These are phyloP conservation scores for Callyntrura sp. DNA, from an alignment of 2,888 invertebrate genomes.

Conservation along the genomic window DNA sequence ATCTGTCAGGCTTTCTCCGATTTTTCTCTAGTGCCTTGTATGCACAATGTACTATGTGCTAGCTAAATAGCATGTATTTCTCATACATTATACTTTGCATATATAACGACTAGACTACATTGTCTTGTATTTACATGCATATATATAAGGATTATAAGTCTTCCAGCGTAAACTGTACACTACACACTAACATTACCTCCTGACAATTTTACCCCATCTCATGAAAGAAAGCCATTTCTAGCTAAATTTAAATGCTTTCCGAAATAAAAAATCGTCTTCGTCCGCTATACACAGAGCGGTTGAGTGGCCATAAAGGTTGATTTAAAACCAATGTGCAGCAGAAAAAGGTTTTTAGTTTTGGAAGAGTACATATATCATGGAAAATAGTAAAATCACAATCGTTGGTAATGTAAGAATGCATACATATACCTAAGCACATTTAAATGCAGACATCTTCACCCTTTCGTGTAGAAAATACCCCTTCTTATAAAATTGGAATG, in stretches of 20 bases:
- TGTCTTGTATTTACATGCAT: no score
- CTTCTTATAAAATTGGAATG: no score
- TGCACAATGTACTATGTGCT: conserved; percentile 10
- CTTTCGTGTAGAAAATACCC: not conserved
- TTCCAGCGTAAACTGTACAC: not conserved
- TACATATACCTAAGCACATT: not conserved
- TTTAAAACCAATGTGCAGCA: conserved; percentile 32
- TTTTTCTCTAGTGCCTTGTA: conserved; percentile 47
- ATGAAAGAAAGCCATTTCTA: conserved; percentile 46
- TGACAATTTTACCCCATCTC: conserved; percentile 32
- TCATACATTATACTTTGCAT: not conserved
- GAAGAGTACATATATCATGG: not conserved
- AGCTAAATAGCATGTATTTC: conserved; percentile 29
- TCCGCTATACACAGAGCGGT: not conserved
- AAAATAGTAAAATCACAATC: conserved; percentile 35
- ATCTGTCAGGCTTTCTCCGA: conserved; percentile 63
- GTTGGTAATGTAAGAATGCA: conserved; percentile 20
- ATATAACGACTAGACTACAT: no score
- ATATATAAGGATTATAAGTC: no score
- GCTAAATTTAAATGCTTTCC: conserved; percentile 44
- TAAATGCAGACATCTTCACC: conserved; percentile 15
- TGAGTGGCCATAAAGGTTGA: conserved; percentile 53
- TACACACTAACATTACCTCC: not conserved
- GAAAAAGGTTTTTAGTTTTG: not conserved
- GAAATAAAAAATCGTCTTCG: conserved; percentile 30